A percentile compares a stretch with the other conserved stretches of the same genome.
Conservation (phyloP, 2,888 invertebrate species). For the Drosophila meridionalis region DNA sequence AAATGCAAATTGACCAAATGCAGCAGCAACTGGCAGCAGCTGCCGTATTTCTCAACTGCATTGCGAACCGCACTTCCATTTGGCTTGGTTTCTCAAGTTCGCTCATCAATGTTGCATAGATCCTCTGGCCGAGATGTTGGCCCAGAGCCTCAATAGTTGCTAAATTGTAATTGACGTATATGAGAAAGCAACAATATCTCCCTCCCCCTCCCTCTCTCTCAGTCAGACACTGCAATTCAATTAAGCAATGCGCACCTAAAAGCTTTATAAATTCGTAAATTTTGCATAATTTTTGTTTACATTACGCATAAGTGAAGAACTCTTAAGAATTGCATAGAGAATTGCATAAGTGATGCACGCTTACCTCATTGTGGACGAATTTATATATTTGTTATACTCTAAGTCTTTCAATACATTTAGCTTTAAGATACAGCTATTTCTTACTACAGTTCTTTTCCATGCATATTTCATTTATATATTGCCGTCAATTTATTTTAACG, state of each 20-base stretch:
- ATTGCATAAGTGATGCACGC: not conserved
- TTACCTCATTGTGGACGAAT: too few species aligned
- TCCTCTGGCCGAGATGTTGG: slow-evolving; percentile 42
- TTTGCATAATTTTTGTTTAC: slow-evolving; percentile 17
- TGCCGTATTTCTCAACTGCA: slow-evolving; percentile 44
- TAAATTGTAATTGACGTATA: slow-evolving; percentile 64
- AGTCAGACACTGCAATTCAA: slow-evolving; percentile 44
- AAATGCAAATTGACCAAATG: slow-evolving; percentile 75
- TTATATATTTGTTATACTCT: not conserved
- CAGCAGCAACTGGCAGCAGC: slow-evolving; percentile 44
- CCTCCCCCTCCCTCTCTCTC: not conserved
- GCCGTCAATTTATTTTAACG: not conserved
- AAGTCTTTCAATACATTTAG: not conserved
- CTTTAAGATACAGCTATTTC: not conserved
- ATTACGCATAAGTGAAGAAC: too few species aligned
- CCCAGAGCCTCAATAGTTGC: slow-evolving; percentile 28
- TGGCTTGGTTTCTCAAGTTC: slow-evolving; percentile 44
- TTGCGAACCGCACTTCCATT: slow-evolving; percentile 72
- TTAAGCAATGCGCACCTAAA: slow-evolving; percentile 35
- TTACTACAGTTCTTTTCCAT: not conserved
- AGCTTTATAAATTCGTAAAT: slow-evolving; percentile 40
- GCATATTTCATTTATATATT: not conserved
- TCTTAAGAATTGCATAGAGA: not conserved
- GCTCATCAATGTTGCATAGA: slow-evolving; percentile 69
- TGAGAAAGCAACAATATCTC: not conserved